These are phyloP conservation scores for Ictalurus furcatus DNA, from an alignment of 2,113 vertebrate genomes.

Conservation along the genomic window DNA sequence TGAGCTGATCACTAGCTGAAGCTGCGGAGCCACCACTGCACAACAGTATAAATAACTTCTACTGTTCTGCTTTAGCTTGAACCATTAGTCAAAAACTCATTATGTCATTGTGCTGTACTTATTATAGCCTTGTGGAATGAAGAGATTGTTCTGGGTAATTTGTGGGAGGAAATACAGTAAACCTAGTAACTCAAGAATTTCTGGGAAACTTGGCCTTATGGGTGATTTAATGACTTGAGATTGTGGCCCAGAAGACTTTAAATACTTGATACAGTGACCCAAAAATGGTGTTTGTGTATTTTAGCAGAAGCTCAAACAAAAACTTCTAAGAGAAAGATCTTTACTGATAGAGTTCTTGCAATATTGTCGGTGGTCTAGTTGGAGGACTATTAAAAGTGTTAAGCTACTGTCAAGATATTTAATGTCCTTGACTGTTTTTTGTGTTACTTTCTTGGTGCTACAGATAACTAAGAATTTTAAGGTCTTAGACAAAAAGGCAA, in stretches of 20 bases:
- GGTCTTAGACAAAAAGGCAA: neutral
- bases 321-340: slow-evolving; percentile 3
- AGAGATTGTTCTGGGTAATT: slow-evolving; percentile 27
- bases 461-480: neutral
- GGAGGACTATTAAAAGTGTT: slow-evolving; percentile 1
- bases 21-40: neutral
- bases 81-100: slow-evolving; percentile 3
- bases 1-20: neutral
- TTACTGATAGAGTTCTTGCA: slow-evolving; percentile 11
- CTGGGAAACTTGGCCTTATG: slow-evolving; percentile 37
- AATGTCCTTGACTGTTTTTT: neutral
- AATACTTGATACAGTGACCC: slow-evolving; percentile 23
- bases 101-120: neutral
- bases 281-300: neutral
- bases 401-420: neutral
- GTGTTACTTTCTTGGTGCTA: neutral
- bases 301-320: slow-evolving; percentile 21
- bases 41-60: neutral
- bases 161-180: slow-evolving; percentile 44
- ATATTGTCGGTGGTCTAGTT: neutral
- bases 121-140: neutral
- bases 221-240: slow-evolving; percentile 32
- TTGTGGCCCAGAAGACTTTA: neutral
- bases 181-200: slow-evolving; percentile 49
- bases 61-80: neutral